Evolutionary conservation across 2,113 vertebrate species (phyloP), one percentile per base, ranked within the genome.

Genomic region (Natator depressus): DNA sequence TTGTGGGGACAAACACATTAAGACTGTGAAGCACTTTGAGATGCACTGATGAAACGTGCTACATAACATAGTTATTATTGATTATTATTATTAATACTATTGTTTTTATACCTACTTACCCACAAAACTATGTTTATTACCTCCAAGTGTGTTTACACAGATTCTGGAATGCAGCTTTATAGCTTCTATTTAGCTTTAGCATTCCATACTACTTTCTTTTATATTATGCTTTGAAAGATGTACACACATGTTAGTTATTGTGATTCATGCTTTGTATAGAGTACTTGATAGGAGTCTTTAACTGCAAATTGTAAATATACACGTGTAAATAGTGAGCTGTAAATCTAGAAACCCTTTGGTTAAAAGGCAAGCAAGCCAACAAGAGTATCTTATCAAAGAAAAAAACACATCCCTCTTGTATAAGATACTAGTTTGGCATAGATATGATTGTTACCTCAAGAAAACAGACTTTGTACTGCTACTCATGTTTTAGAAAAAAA

Each of bases 161-260:
- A 42, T 80, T 81, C 50, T 42, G 79, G 91, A 92, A 92, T 10
- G 49, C 46, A 87, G 22, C 27, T 83, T 22, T 79, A 59, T 82
- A 91, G 94, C 57, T 42, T 75, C n/a, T 24, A 42, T 75, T 75
- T 75, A 38, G n/a, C 69, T 42, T 75, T 20, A 95, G 78, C 4
- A 92, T 80, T 88, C 59, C 87, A 82, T 55, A 72, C 14, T 54
- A 65, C 17, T 80, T 75, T 81, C 80, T 96, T 94, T 95, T 79
- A 93, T 31, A 83, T 5, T 29, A 88, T 83, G 93, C 79, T 79
- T 95, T 93, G 95, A 95, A 95, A 92, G 55, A 88, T 55, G 49
- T 87, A 10, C 4, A 69, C 59, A 80, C 35, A 25, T 89, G 95
- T 84, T 1, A 0, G 94, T 92, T 92, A 93, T 89, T 79, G 47